A percentile compares a stretch with the other conserved stretches of the same genome.
Conservation (phyloP, 2,113 vertebrate genomes). For the Cyanoliseus patagonus region DNA sequence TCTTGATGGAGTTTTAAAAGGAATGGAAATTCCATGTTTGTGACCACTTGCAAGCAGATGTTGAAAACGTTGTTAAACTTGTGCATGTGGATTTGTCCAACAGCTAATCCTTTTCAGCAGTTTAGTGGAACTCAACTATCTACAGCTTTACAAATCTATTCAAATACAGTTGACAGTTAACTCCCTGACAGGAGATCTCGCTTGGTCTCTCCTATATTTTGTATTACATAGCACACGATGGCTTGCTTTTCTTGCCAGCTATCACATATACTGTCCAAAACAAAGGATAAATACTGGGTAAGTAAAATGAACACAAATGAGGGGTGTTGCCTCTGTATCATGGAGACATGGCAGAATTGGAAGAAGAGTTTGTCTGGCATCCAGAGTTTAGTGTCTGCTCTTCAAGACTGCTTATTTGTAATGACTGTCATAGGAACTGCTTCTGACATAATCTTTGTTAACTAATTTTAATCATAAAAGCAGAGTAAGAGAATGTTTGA, state of each 20-base stretch:
- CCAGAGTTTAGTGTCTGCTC: neutral
- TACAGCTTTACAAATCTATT: neutral
- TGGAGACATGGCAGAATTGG: neutral
- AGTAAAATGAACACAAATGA: neutral
- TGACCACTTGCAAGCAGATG: neutral
- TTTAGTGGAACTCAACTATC: neutral
- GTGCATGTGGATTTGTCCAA: neutral
- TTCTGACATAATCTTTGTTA: neutral
- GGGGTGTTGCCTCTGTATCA: neutral
- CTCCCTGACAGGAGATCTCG: neutral
- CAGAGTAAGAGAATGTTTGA: neutral
- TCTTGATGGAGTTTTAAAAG: neutral
- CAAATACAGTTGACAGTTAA: neutral
- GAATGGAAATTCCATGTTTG: neutral
- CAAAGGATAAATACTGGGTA: neutral
- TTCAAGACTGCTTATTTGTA: neutral
- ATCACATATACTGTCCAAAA: neutral
- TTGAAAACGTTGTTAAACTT: neutral
- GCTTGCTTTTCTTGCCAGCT: neutral
- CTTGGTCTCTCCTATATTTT: neutral
- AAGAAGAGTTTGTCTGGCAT: neutral
- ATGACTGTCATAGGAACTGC: neutral
- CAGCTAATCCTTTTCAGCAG: neutral
- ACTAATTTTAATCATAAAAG: neutral
- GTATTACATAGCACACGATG: neutral